These are phyloP conservation scores for Nasonia longicornis DNA, from an alignment of 1,140 invertebrate species.

Conservation along the genomic window DNA sequence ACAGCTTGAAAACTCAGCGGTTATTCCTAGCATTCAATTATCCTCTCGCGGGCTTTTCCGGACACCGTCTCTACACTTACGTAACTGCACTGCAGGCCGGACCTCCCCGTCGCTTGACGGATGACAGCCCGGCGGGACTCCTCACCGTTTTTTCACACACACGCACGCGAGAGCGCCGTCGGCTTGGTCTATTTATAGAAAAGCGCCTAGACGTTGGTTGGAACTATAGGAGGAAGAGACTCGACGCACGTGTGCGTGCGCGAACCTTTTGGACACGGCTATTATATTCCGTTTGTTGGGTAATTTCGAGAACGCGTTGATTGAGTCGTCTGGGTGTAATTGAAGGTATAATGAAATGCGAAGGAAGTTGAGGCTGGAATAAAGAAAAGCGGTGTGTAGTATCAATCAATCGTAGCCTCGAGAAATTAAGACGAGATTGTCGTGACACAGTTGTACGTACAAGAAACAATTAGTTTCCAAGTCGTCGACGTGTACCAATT, in stretches of 20 bases:
- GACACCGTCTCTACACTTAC: conserved; percentile 52
- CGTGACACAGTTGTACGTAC: not conserved
- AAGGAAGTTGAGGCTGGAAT: not conserved
- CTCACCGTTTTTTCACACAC: conserved; percentile 19
- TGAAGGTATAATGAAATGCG: not conserved
- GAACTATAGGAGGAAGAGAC: no score
- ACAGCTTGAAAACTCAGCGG: no score
- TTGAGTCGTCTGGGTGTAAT: not conserved
- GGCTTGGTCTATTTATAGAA: not conserved
- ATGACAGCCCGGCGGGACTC: conserved; percentile 58
- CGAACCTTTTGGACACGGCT: no score
- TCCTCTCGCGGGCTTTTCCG: conserved; percentile 40
- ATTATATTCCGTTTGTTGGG: not conserved
- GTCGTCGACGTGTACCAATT: not conserved
- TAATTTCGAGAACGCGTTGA: not conserved
- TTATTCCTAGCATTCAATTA: no score
- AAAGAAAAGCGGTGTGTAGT: not conserved
- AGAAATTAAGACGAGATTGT: not conserved
- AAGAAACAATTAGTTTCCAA: conserved; percentile 11
- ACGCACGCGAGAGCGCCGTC: not conserved
- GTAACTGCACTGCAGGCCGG: conserved; percentile 24
- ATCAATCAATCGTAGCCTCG: not conserved
- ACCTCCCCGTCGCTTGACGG: conserved; percentile 57
- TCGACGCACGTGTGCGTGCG: no score
- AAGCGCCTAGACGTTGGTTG: not conserved